These are phyloP conservation scores for Drosophila parabipectinata DNA, from an alignment of 1,140 invertebrate species.

Conservation along the genomic window DNA sequence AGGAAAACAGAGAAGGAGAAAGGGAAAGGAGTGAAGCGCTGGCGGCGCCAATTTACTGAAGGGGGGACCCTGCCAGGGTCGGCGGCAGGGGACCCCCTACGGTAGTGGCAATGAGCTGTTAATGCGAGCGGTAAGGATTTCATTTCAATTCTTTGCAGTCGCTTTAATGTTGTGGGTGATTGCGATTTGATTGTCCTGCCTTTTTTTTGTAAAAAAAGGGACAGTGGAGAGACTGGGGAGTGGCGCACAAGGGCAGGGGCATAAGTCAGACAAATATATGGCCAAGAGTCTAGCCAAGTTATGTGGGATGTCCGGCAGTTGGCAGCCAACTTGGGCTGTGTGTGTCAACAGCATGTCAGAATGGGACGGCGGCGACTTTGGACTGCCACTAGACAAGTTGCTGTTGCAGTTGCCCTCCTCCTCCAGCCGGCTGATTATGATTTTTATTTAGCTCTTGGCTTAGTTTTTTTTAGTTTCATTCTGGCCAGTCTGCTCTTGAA, in stretches of 20 bases:
- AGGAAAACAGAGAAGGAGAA: not conserved
- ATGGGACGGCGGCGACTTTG: constrained; percentile 35
- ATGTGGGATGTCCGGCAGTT: constrained; percentile 68
- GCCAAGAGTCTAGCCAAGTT: constrained; percentile 54
- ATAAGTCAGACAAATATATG: constrained; percentile 47
- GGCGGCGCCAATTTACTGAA: constrained; percentile 72
- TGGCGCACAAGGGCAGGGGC: not conserved
- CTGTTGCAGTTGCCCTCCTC: constrained; percentile 22
- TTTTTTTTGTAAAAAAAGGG: constrained; percentile 8
- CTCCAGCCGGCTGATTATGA: constrained; percentile 42
- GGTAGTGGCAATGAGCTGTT: constrained; percentile 81
- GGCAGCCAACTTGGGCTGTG: constrained; percentile 65
- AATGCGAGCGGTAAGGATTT: constrained; percentile 80
- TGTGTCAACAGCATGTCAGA: constrained; percentile 79
- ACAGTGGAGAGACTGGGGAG: not conserved
- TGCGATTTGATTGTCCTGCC: constrained; percentile 71
- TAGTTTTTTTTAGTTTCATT: constrained; percentile 5
- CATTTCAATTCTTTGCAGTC: constrained; percentile 60
- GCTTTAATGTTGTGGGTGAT: constrained; percentile 79
- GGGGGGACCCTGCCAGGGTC: not conserved
- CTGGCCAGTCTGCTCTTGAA: constrained; percentile 32
- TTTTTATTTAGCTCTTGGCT: constrained; percentile 33
- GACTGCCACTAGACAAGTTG: constrained; percentile 60
- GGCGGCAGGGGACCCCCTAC: constrained; percentile 59
- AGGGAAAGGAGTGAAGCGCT: constrained; percentile 52